phyloP scores from a whole-genome alignment of 2,113 vertebrate genomes.

The Catharus fuscescens region DNA sequence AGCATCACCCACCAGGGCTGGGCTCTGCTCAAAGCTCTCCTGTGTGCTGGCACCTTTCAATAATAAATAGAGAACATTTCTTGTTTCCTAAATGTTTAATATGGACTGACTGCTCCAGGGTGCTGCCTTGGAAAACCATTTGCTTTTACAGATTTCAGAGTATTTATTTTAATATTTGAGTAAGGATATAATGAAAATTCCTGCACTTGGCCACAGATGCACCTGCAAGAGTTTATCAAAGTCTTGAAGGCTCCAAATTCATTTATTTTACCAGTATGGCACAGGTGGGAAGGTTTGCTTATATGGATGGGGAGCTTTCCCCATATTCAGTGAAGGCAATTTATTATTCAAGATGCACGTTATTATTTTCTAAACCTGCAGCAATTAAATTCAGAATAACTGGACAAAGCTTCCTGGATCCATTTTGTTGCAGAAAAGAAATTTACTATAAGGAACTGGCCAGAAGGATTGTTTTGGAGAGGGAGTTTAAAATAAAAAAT shows the following conservation, averaged over 20 bases:
- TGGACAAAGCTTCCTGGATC: neutral
- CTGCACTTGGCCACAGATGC: neutral
- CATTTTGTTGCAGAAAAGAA: neutral
- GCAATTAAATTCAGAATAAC: neutral
- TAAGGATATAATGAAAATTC: neutral
- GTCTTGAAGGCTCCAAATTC: neutral
- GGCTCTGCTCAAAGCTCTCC: neutral
- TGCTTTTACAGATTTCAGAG: neutral
- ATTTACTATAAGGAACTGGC: neutral
- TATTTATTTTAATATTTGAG: neutral
- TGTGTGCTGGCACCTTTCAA: neutral
- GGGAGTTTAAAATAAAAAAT: neutral
- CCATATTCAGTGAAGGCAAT: neutral
- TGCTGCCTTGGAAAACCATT: neutral
- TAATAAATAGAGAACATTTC: neutral
- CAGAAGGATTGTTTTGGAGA: neutral
- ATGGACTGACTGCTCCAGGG: neutral
- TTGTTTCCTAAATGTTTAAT: conserved; percentile 36
- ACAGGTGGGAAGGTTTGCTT: neutral
- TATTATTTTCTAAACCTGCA: neutral
- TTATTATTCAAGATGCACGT: too few relatives aligned
- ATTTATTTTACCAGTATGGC: neutral
- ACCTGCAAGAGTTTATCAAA: neutral
- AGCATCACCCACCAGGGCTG: neutral
- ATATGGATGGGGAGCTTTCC: rapidly evolving